Conservation (phyloP, 1,140 invertebrate species). For the Aphelenchoides besseyi region DNA sequence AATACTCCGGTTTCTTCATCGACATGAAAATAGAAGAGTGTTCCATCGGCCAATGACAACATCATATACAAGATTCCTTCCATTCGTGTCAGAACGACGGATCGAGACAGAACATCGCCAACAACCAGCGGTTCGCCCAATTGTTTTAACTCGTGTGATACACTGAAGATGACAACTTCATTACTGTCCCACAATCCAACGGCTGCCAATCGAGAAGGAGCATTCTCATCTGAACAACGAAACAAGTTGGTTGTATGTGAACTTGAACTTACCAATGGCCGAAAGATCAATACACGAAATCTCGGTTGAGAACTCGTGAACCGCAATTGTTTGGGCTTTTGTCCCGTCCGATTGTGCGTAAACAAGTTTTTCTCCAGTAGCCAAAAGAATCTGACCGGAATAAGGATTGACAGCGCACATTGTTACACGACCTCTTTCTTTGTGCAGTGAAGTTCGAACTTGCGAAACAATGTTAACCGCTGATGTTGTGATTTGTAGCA, state of each 20-base stretch:
- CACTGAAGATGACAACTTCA: conserved; percentile 76
- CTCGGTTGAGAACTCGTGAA: conserved; percentile 79
- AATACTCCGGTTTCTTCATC: conserved; percentile 42
- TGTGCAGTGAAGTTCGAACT: conserved; percentile 22
- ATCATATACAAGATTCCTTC: conserved; percentile 71
- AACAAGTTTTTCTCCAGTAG: conserved; percentile 80
- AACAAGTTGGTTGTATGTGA: conserved; percentile 19
- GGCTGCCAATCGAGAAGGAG: conserved; percentile 74
- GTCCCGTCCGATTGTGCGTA: conserved; percentile 77
- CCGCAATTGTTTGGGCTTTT: conserved; percentile 66
- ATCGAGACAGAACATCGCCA: conserved; percentile 87
- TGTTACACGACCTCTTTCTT: conserved; percentile 17
- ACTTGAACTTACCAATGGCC: conserved; percentile 69
- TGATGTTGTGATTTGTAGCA: conserved; percentile 77
- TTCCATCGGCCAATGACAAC: conserved; percentile 87
- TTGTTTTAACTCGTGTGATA: conserved; percentile 75
- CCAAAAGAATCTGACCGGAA: conserved; percentile 77
- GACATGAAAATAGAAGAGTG: conserved; percentile 86
- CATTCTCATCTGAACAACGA: conserved; percentile 64
- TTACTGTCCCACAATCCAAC: conserved; percentile 97
- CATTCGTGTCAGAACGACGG: conserved; percentile 87
- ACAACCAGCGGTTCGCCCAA: conserved; percentile 78
- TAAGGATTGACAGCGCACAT: conserved; percentile 70
- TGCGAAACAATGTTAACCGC: conserved; percentile 65
- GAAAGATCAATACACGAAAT: conserved; percentile 93